Conservation (phyloP, 2,113 vertebrate genomes). For the Heterocephalus glaber region DNA sequence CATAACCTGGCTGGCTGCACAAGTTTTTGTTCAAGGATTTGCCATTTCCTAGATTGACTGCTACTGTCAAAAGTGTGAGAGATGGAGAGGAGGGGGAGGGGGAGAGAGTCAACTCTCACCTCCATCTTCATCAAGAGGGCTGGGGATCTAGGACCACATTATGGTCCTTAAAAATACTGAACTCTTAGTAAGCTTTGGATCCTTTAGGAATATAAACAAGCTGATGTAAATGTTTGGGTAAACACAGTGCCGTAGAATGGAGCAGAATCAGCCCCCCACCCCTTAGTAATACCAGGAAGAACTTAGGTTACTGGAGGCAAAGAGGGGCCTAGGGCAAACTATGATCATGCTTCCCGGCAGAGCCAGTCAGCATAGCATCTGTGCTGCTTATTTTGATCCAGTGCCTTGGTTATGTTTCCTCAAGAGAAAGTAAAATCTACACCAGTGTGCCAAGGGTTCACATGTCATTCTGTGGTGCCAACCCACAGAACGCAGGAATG, state of each 20-base stretch:
- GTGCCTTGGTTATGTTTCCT: conserved; percentile 51
- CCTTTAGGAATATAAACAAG: not conserved
- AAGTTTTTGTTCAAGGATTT: not conserved
- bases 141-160: not conserved
- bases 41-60: not conserved
- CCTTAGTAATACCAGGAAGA: not conserved
- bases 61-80: not conserved
- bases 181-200: not conserved
- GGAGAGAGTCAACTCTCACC: not conserved
- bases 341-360: not conserved
- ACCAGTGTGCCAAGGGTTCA: not conserved
- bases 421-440: conserved; percentile 61
- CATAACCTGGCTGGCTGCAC: not conserved
- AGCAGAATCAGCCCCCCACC: not conserved
- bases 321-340: not conserved
- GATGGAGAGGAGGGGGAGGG: not conserved
- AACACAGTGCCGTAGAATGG: not conserved
- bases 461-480: not conserved
- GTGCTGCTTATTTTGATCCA: conserved; percentile 63
- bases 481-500: not conserved
- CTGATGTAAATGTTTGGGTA: not conserved
- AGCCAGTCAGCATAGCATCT: not conserved
- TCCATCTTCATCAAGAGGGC: not conserved
- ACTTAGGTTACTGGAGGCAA: not conserved
- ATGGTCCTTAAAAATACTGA: not conserved